Conservation (phyloP, 2,113 vertebrate species). For the Alethe castanea region DNA sequence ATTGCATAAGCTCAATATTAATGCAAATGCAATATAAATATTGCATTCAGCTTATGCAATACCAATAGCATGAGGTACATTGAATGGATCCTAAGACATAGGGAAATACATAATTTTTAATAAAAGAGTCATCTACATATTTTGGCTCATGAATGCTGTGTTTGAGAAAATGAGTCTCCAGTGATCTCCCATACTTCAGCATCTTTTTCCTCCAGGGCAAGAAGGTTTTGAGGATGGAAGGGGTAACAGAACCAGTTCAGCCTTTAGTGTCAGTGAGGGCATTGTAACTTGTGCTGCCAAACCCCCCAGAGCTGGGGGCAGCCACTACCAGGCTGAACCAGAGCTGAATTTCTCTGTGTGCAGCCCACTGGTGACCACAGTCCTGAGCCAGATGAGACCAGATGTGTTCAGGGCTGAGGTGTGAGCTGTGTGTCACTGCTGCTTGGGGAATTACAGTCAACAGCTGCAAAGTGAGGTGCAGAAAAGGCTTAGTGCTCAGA, state of each 20-base stretch:
- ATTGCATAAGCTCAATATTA: background rate
- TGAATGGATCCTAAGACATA: background rate
- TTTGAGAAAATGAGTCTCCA: background rate
- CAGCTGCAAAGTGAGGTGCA: background rate
- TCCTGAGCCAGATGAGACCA: background rate
- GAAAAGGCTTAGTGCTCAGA: background rate
- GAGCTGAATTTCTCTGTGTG: background rate
- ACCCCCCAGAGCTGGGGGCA: background rate
- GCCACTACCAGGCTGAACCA: background rate
- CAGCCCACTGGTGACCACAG: background rate
- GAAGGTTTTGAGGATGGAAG: background rate
- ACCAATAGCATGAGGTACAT: background rate
- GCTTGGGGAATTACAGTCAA: background rate
- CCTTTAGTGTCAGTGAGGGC: accelerated
- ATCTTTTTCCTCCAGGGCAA: background rate
- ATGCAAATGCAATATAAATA: constrained; percentile 15
- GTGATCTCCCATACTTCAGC: background rate
- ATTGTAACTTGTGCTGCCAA: background rate
- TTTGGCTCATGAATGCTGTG: background rate
- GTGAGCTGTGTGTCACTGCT: background rate
- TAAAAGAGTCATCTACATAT: background rate
- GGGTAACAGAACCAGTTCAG: background rate
- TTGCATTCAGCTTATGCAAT: constrained; percentile 2
- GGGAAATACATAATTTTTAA: background rate
- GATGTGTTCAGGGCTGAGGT: background rate